Percentiles rank a stretch among this genome's conserved stretches.
phyloP scores from a whole-genome alignment of 2,888 invertebrate species.

The Thereva nobilitata region DNA sequence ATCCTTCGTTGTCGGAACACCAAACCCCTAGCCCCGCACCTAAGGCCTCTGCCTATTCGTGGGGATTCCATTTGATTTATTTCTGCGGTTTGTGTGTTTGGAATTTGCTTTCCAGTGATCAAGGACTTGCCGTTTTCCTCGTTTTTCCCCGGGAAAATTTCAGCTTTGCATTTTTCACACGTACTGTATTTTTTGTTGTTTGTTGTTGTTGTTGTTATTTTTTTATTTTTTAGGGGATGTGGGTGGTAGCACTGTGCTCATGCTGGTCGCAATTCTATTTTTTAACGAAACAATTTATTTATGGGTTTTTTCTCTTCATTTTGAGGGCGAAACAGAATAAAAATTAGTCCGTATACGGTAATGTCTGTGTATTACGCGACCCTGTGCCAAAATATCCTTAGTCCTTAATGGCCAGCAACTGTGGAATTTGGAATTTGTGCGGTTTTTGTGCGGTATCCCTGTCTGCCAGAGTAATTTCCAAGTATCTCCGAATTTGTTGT shows the following conservation, averaged over 20 bases:
- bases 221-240: no score
- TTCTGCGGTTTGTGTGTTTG: constrained; percentile 30
- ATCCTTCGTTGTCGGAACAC: constrained; percentile 4
- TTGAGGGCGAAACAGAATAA: neutral
- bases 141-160: constrained; percentile 17
- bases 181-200: constrained; percentile 10
- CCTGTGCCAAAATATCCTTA: neutral
- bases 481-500: no score
- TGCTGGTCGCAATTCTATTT: constrained; percentile 21
- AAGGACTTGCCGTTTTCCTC: constrained; percentile 9
- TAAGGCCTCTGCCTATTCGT: constrained; percentile 1
- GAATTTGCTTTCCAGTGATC: constrained; percentile 20
- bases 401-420: no score
- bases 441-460: no score
- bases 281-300: neutral
- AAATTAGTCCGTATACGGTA: constrained; percentile 18
- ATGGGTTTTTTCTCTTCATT: neutral
- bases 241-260: neutral
- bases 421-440: no score
- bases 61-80: constrained; percentile 33
- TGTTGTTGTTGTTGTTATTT: neutral
- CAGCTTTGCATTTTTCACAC: constrained; percentile 31
- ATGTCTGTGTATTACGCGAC: constrained; percentile 15
- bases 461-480: no score
- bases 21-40: neutral